phyloP scores from a whole-genome alignment of 2,797 vertebrate species.

The Sebastes itinus region DNA sequence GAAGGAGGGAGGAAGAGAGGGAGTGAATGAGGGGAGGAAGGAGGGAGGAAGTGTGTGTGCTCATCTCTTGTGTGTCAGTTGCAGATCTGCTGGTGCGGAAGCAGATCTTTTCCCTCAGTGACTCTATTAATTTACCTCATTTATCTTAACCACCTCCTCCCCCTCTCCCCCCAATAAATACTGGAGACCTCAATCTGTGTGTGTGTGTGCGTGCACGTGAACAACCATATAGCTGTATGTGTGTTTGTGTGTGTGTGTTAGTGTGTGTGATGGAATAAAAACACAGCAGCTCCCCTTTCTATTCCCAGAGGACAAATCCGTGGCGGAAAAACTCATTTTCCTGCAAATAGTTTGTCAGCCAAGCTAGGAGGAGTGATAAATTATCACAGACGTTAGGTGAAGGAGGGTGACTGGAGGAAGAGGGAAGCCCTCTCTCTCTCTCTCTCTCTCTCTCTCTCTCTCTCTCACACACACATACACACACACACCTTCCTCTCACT shows the following conservation, averaged over 20 bases:
- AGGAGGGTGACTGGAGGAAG: slow-evolving; percentile 78
- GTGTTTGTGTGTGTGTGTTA: slow-evolving; percentile 41
- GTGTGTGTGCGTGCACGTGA: slow-evolving; percentile 32
- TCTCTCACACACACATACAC: slow-evolving; percentile 19
- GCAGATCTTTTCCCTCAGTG: slow-evolving; percentile 90
- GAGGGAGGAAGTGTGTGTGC: slow-evolving; percentile 42
- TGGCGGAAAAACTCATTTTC: slow-evolving; percentile 95
- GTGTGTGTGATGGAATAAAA: slow-evolving; percentile 79
- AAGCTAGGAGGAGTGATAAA: slow-evolving; percentile 94
- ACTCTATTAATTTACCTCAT: slow-evolving; percentile 97
- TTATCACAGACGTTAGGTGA: slow-evolving; percentile 88
- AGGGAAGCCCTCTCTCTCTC: slow-evolving; percentile 68
- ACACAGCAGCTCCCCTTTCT: slow-evolving; percentile 87
- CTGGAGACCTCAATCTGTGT: slow-evolving; percentile 81
- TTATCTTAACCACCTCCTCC: slow-evolving; percentile 89
- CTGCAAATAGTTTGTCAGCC: slow-evolving; percentile 97
- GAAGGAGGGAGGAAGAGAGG: slow-evolving; percentile 27
- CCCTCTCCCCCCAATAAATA: slow-evolving; percentile 84
- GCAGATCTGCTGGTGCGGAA: slow-evolving; percentile 84
- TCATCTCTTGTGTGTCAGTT: slow-evolving; percentile 79
- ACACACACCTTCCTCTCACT: slow-evolving; percentile 11
- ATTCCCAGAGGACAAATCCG: slow-evolving; percentile 94
- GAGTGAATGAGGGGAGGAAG: slow-evolving; percentile 18
- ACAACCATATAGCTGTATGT: slow-evolving; percentile 46
- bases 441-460: slow-evolving; percentile 45